These are phyloP conservation scores for Sclerurus mexicanus DNA, from an alignment of 2,113 vertebrate genomes.

Conservation along the genomic window DNA sequence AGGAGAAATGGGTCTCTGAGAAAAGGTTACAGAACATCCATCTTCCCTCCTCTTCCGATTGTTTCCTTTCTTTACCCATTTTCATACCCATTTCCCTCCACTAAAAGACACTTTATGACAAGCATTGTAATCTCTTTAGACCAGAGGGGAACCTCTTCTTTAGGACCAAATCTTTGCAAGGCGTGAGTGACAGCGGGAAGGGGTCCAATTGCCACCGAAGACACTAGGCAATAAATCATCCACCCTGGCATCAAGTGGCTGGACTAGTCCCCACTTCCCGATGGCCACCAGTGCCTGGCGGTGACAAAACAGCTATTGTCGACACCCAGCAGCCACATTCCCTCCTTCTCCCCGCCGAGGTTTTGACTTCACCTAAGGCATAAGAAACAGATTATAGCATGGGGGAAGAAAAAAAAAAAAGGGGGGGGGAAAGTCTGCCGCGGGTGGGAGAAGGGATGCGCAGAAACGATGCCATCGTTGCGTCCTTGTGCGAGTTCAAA, in stretches of 20 bases:
- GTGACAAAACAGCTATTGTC: constrained; percentile 92
- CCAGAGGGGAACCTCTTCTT: constrained; percentile 84
- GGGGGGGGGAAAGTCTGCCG: neutral
- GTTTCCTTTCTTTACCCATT: constrained; percentile 84
- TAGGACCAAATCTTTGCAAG: constrained; percentile 84
- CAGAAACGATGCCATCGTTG: fast-evolving
- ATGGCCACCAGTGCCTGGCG: constrained; percentile 81
- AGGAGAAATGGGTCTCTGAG: constrained; percentile 86
- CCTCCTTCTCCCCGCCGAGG: constrained; percentile 67
- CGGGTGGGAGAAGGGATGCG: neutral
- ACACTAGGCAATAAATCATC: constrained; percentile 99
- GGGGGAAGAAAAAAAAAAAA: neutral
- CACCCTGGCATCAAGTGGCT: constrained; percentile 82
- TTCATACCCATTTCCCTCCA: constrained; percentile 82
- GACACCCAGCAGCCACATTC: constrained; percentile 68
- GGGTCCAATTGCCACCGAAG: constrained; percentile 92
- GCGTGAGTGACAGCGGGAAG: constrained; percentile 93
- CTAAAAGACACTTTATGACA: constrained; percentile 93
- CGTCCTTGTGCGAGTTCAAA: neutral
- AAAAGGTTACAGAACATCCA: constrained; percentile 89
- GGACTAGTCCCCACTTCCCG: constrained; percentile 83
- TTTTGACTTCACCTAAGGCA: constrained; percentile 72
- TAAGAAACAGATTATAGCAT: neutral
- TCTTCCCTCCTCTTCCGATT: constrained; percentile 88
- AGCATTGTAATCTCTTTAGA: constrained; percentile 92